Evolutionary conservation across 2,797 vertebrate genomes (phyloP), one percentile per base, ranked within the genome.

Genomic region (Girardinus metallicus): DNA sequence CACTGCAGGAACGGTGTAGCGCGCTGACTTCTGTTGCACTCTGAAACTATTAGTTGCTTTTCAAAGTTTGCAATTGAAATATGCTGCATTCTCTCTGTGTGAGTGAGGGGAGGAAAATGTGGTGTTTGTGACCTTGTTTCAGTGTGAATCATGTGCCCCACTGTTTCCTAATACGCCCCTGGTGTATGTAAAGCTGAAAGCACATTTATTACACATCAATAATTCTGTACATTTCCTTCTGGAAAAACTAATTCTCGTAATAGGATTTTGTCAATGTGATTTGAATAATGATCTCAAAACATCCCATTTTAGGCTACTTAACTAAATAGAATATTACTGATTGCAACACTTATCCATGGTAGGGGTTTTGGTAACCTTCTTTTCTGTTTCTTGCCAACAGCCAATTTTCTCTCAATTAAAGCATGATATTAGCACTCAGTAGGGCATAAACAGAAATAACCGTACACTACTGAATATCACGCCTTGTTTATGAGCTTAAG

Each of bases 281-380:
- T 95, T 96, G 93, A 95, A 96, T 96, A 96, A 96, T 96, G 95
- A 95, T 96, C 95, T 96, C 95, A 96, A 96, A 96, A 96, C 95
- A 95, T 96, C 95, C 94, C 93, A 96, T 96, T 96, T 95, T 95
- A 94, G 95, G 94, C 94, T 94, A 96, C 95, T 96, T 96, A 96
- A 95, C 92, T 92, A 95, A 96, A 96, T 95, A 95, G 94, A 96
- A 96, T 96, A 94, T 95, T 95, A 95, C 95, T 96, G 95, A 96
- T 96, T 96, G 94, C 93, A 94, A 94, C 91, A 95, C 94, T 96
- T 96, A 96, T 96, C 94, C 96, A 95, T 95, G 95, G 95, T 95
- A 93, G 94, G 91, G 94, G 92, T 94, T 95, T 93, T 90, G 92
- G 92, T 94, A 94, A 96, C 93, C 94, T 93, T 94, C 94, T 95